These are phyloP conservation scores for Isotomurus palustris DNA, from an alignment of 2,888 invertebrate genomes.

Conservation along the genomic window DNA sequence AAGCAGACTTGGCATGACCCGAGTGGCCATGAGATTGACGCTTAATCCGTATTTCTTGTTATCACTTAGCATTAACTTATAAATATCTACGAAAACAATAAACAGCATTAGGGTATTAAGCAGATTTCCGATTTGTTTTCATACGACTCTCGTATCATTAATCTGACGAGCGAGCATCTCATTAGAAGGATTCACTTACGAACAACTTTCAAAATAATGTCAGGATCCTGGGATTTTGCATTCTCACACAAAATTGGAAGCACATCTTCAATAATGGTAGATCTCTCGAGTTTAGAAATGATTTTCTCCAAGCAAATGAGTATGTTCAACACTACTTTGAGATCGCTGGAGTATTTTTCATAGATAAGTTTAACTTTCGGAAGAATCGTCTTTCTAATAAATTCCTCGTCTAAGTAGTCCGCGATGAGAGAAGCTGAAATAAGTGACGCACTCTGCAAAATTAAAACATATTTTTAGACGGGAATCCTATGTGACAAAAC, in stretches of 20 bases:
- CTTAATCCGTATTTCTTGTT: slow-evolving; percentile 79
- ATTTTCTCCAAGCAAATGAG: slow-evolving; percentile 75
- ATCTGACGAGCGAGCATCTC: background rate
- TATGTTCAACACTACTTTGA: slow-evolving; percentile 73
- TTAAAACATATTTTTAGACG: too few relatives aligned
- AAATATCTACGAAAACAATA: slow-evolving; percentile 68
- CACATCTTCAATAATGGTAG: slow-evolving; percentile 83
- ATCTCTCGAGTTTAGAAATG: slow-evolving; percentile 75
- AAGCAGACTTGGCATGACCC: slow-evolving; percentile 85
- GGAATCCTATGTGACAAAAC: too few relatives aligned
- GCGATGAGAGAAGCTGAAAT: slow-evolving; percentile 80
- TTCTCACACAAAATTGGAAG: slow-evolving; percentile 76
- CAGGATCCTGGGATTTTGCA: slow-evolving; percentile 80
- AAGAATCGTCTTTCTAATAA: slow-evolving; percentile 69
- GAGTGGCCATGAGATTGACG: slow-evolving; percentile 85
- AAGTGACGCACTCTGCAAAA: slow-evolving; percentile 76
- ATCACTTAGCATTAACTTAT: slow-evolving; percentile 82
- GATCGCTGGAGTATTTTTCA: slow-evolving; percentile 54
- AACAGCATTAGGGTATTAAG: background rate
- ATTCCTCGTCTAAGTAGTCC: slow-evolving; percentile 75
- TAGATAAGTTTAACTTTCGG: slow-evolving; percentile 49
- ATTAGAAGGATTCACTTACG: slow-evolving; percentile 67
- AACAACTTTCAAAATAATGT: slow-evolving; percentile 82
- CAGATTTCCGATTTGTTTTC: too few relatives aligned
- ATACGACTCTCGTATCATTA: background rate